Evolutionary conservation across 2,888 invertebrate species (phyloP).

Genomic region (Pseudolycoriella hygida): DNA sequence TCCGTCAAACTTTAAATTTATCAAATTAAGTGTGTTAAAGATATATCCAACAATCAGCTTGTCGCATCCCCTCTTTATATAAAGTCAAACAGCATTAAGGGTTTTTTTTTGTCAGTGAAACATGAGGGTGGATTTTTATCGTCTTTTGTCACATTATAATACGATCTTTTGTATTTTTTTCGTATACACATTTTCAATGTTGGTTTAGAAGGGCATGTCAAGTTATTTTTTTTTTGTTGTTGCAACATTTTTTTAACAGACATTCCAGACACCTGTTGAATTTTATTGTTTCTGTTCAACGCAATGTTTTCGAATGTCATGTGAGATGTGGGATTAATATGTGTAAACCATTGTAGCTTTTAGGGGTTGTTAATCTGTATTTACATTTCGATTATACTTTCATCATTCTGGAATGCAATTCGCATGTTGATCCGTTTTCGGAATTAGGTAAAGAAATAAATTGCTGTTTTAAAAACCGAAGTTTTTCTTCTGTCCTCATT

Average conservation of each 20-base stretch:
- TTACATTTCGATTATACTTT: no score
- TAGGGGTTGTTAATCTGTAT: no score
- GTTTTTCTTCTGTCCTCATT: no score
- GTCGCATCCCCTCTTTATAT: constrained; percentile 1
- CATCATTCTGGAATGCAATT: no score
- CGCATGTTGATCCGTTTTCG: no score
- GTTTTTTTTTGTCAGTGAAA: constrained; percentile 1
- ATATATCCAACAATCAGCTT: constrained; percentile 3
- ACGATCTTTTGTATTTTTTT: constrained; percentile 2
- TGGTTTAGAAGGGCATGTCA: neutral
- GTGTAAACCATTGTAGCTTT: no score
- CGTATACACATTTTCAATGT: neutral
- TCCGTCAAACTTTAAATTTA: neutral
- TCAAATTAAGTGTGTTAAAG: constrained; percentile 3
- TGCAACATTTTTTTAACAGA: neutral
- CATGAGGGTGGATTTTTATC: constrained; percentile 8
- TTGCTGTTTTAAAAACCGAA: no score
- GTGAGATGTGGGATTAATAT: no score
- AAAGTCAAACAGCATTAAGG: constrained; percentile 3
- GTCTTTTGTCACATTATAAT: constrained; percentile 8
- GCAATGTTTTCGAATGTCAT: neutral
- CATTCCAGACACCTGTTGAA: neutral
- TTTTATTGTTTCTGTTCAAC: neutral
- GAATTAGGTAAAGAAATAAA: no score
- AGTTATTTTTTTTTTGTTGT: neutral